phyloP scores from a whole-genome alignment of 2,113 vertebrate genomes.

The Spea multiplicata region DNA sequence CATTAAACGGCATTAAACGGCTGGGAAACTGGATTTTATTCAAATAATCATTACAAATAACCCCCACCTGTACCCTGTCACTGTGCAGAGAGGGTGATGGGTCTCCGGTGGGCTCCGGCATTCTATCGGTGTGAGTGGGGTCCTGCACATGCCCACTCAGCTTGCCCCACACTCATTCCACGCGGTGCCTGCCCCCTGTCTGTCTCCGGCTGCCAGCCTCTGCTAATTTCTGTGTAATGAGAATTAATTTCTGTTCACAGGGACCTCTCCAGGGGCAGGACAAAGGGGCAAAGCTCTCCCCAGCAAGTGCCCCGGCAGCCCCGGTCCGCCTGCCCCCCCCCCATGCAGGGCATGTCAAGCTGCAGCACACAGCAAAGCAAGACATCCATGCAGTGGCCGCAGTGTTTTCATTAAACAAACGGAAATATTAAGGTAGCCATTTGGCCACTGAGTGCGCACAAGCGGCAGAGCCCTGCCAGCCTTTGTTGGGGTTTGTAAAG shows the following conservation, averaged over 20 bases:
- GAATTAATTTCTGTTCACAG: slow-evolving; percentile 24
- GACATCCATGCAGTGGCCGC: too few species aligned
- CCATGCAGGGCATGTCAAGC: too few species aligned
- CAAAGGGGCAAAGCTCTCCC: slow-evolving; percentile 54
- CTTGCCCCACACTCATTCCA: slow-evolving; percentile 56
- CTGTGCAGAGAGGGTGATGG: too few species aligned
- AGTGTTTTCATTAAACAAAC: too few species aligned
- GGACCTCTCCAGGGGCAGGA: slow-evolving; percentile 17
- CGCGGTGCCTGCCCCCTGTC: slow-evolving; percentile 14
- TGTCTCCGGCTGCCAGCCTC: neutral
- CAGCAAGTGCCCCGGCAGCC: neutral
- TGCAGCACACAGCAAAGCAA: too few species aligned
- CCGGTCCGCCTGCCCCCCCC: neutral
- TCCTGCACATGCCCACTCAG: slow-evolving; percentile 59
- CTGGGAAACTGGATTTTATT: too few species aligned
- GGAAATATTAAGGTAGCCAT: too few species aligned
- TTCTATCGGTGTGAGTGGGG: slow-evolving; percentile 39
- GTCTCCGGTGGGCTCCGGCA: too few species aligned
- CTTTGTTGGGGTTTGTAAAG: slow-evolving; percentile 47
- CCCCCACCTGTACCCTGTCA: too few species aligned
- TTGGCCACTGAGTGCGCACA: too few species aligned
- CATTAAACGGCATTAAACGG: too few species aligned
- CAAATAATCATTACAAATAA: too few species aligned
- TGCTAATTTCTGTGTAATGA: neutral
- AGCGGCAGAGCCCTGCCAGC: neutral